Conservation (phyloP, 2,113 vertebrate species). For the Actenoides lindsayi region DNA sequence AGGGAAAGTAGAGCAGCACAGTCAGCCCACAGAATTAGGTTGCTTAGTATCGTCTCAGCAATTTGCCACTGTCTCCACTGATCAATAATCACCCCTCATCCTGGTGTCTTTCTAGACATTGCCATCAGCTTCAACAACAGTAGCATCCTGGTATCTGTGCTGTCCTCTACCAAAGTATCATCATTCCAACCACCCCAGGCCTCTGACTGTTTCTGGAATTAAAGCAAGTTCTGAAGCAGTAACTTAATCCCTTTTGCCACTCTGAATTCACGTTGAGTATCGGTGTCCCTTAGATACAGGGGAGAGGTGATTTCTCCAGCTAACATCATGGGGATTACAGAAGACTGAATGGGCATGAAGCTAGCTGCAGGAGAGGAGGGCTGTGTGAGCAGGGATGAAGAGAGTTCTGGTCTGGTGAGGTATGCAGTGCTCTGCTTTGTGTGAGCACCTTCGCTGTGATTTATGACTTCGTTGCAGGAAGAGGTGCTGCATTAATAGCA, state of each 20-base stretch:
- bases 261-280: neutral
- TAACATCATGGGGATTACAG: neutral
- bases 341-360: neutral
- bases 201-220: neutral
- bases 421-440: neutral
- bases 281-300: neutral
- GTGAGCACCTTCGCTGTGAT: neutral
- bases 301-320: neutral
- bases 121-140: neutral
- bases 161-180: neutral
- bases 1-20: neutral
- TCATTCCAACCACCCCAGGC: neutral
- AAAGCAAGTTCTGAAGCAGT: neutral
- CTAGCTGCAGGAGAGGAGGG: neutral
- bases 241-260: neutral
- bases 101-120: neutral
- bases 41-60: neutral
- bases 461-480: neutral
- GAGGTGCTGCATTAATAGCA: neutral
- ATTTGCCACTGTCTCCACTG: neutral
- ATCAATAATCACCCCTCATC: neutral
- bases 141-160: neutral
- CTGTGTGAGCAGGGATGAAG: neutral
- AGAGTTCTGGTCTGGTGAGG: neutral
- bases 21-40: neutral